Evolutionary conservation across 2,888 invertebrate genomes (phyloP).

Genomic region (Automeris io): DNA sequence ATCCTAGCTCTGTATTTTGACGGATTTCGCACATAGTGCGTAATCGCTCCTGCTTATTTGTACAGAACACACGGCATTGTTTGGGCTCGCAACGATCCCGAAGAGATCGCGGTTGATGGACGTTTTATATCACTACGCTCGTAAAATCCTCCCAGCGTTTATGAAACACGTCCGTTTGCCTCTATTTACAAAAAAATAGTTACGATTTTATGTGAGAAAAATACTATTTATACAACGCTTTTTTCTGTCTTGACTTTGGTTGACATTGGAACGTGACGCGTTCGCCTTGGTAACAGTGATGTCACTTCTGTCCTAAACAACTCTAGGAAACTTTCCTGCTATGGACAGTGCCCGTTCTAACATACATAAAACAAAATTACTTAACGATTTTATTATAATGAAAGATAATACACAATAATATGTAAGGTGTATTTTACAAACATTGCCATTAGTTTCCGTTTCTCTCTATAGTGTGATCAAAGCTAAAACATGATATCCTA

Average conservation of each 20-base stretch:
- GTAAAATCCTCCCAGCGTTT: conserved; percentile 8
- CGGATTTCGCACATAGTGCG: no score
- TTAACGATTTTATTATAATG: no score
- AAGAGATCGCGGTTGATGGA: conserved; percentile 6
- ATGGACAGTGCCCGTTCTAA: no score
- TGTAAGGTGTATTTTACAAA: no score
- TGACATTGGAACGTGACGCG: conserved; percentile 4
- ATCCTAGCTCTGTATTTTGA: no score
- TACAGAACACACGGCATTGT: conserved; percentile 10
- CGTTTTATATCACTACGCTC: conserved; percentile 11
- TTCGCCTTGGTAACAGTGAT: neutral
- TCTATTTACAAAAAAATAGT: conserved; percentile 14
- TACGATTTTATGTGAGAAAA: conserved; percentile 8
- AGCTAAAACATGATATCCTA: no score
- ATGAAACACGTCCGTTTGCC: conserved; percentile 11
- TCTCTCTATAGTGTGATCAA: no score
- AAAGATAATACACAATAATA: no score
- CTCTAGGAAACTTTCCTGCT: no score
- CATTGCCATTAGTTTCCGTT: no score
- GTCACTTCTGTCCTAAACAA: no score
- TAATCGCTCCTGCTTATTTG: conserved; percentile 11
- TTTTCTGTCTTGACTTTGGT: conserved; percentile 7
- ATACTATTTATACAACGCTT: conserved; percentile 5
- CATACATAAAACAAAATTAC: no score
- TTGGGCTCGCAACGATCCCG: conserved; percentile 8